Base-by-base conservation (phyloP, 1,140 invertebrate genomes). In the Nasonia vitripennis region DNA sequence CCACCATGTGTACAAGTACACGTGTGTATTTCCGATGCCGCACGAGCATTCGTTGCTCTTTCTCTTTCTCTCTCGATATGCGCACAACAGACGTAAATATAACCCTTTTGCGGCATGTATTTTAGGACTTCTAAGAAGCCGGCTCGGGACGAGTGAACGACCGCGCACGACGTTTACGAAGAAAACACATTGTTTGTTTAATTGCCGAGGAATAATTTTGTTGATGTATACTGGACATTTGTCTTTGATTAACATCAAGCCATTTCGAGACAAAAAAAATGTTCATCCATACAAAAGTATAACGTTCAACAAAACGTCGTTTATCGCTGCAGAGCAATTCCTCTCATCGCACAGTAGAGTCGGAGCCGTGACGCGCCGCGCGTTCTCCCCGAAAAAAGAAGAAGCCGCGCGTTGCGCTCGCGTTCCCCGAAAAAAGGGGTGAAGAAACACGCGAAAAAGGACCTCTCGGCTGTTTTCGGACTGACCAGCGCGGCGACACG, bases 91-190 rank as follows among this genome's bases (percentile, higher is more conserved):
- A 12, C 48, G n/a, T 45, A 78, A 81, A 86, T 78, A 71, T 62
- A 82, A 82, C 37, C 62, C 73, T 78, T 86, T 86, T 23, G n/a
- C 55, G 20, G 55, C 14, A 73, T 78, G 79, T 86, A 86, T 86
- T 82, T 81, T 82, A 82, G 79, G 62, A 10, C 20, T 85, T 81
- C 71, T 37, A 7, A 51, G 73, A 86, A 85, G 55, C 14, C 41
- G 34, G 17, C 20, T 62, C 17, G 55, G 55, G 3, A 45, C 85
- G 31, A 78, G n/a, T 67, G 55, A 82, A 86, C 73, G 79, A 86
- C 80, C 84, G 55, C 55, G 55, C 20, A 6, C 70, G 31, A 34
- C n/a, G 20, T 71, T 81, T 71, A 70, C 71, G 17, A 27, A 55
- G 41, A 82, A 86, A n/a, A 7, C n/a, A 71, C 12, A 81, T 85